Evolutionary conservation across 1,140 invertebrate species (phyloP), one percentile per base, ranked within the genome.

Genomic region (Augochlora pura): DNA sequence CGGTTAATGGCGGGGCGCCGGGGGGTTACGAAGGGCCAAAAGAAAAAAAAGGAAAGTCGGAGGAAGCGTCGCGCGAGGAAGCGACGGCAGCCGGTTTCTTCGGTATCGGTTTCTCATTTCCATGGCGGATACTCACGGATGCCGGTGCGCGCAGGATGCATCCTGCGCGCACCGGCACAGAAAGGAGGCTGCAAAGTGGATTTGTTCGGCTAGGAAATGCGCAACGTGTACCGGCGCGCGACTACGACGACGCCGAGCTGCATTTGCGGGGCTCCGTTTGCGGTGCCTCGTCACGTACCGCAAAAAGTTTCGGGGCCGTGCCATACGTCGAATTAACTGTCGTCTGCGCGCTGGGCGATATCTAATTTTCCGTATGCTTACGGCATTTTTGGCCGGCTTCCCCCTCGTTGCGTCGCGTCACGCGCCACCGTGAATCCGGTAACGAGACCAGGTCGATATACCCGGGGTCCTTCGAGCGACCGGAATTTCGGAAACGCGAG

Each of bases 151-250:
- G 77, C 74, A 73, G 76, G 81, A 86, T 80, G 73, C 76, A n/a
- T n/a, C n/a, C n/a, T n/a, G n/a, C n/a, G n/a, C n/a, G n/a, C n/a
- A 80, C 68, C 80, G 64, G 68, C 23, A 71, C 63, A 65, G 68
- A 82, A 72, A 82, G 64, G 59, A 39, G 80, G 76, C 72, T 52
- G 84, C 64, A 86, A 86, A 86, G 80, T 86, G 70, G 64, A 86
- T 86, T 86, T 86, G 84, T 86, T 86, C 77, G 64, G 62, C 46
- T 68, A 63, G 77, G 57, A 86, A 86, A 86, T 86, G 81, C 70
- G 77, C 71, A 74, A 73, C 79, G 82, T 70, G 82, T 67, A 66
- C 46, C 23, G 39, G 52, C 65, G 32, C 32, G n/a, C n/a, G 54
- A 68, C 65, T 25, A 16, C 12, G 9, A 32, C 59, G 59, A 49